phyloP scores from a whole-genome alignment of 2,113 vertebrate genomes.

The Otus sunia region DNA sequence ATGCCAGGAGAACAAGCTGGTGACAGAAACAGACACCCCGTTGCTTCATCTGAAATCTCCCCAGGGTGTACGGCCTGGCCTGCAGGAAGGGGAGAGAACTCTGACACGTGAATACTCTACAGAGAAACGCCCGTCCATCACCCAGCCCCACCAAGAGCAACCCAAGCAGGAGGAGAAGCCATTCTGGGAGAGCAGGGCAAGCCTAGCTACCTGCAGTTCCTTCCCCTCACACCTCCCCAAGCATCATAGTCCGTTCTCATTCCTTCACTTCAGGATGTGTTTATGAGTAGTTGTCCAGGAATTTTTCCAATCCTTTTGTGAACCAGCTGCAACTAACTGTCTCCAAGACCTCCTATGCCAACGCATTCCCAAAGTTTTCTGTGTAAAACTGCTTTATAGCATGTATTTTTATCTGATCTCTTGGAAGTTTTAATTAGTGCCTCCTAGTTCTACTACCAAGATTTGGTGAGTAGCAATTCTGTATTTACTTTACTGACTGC shows the following conservation, averaged over 20 bases:
- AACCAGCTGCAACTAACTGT: neutral
- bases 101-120: no score
- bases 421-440: neutral
- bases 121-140: rapidly evolving
- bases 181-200: rapidly evolving
- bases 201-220: rapidly evolving
- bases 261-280: neutral
- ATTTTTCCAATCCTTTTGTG: no score
- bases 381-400: rapidly evolving
- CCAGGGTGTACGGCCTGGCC: rapidly evolving
- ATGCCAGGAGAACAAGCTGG: rapidly evolving
- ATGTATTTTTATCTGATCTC: neutral
- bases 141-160: neutral
- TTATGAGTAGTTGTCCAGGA: rapidly evolving
- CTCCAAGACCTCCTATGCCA: rapidly evolving
- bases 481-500: neutral
- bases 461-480: neutral
- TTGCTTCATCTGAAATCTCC: rapidly evolving
- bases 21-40: neutral
- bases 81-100: neutral
- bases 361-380: neutral
- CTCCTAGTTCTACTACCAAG: neutral
- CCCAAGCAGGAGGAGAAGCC: neutral
- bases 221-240: neutral
- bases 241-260: rapidly evolving